These are phyloP conservation scores for Cichladusa arquata DNA, from an alignment of 2,113 vertebrate species.

Conservation along the genomic window DNA sequence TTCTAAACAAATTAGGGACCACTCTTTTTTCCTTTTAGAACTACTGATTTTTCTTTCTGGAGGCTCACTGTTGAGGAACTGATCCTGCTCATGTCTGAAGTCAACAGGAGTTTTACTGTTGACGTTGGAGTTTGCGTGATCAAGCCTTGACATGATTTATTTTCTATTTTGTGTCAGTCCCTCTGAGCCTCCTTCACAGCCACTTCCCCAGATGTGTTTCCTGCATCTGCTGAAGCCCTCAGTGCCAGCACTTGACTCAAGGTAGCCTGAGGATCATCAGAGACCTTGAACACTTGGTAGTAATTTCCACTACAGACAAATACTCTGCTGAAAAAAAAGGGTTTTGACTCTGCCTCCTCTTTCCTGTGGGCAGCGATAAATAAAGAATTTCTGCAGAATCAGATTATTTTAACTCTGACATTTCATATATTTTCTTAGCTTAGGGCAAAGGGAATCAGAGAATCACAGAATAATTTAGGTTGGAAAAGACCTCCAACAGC, in stretches of 20 bases:
- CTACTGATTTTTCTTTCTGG: not conserved
- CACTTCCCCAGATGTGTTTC: not conserved
- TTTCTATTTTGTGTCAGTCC: not conserved
- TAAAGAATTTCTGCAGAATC: not conserved
- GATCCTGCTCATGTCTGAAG: not conserved
- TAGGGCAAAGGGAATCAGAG: not conserved
- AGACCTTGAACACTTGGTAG: constrained; percentile 3
- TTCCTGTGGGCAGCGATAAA: not conserved
- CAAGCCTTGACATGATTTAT: not conserved
- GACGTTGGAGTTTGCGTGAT: not conserved
- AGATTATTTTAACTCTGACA: not conserved
- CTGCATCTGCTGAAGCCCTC: not conserved
- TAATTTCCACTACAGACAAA: constrained; percentile 44
- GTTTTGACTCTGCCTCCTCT: not conserved
- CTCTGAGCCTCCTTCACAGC: constrained; percentile 11
- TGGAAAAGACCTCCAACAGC: not conserved
- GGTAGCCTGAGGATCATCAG: not conserved
- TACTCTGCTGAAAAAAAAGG: not conserved
- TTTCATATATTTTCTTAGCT: not conserved
- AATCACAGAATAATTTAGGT: not conserved
- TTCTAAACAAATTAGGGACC: not conserved
- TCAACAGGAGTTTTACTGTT: not conserved
- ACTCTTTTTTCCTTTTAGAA: not conserved
- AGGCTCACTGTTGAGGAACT: not conserved
- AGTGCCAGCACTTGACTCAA: not conserved